Percentiles rank a stretch among this genome's conserved stretches.
These are phyloP conservation scores for Teleopsis dalmanni DNA, from an alignment of 1,140 invertebrate species.

Conservation along the genomic window DNA sequence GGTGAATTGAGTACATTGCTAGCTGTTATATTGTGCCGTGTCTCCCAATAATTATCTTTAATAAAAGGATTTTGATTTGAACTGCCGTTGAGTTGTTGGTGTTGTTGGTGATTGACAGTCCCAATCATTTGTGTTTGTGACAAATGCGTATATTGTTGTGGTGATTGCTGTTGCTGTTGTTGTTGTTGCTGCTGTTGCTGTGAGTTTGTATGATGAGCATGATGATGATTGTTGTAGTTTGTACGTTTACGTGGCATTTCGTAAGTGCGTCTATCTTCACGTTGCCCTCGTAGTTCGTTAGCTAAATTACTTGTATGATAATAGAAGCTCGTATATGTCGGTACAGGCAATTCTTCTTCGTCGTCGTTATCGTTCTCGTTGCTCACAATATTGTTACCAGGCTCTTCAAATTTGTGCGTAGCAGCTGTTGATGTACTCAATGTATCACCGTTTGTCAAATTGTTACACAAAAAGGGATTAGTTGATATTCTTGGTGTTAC, in stretches of 20 bases:
- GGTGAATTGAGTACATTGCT: not conserved
- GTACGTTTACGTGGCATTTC: slow-evolving; percentile 41
- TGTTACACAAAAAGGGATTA: slow-evolving; percentile 37
- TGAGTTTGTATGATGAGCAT: slow-evolving; percentile 11
- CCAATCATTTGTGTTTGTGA: too few species aligned
- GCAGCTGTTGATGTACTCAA: not conserved
- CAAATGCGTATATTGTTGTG: slow-evolving; percentile 14
- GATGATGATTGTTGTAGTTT: slow-evolving; percentile 5
- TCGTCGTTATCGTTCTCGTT: not conserved
- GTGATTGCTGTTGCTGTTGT: slow-evolving; percentile 14
- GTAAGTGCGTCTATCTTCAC: slow-evolving; percentile 49
- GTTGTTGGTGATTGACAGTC: slow-evolving; percentile 10
- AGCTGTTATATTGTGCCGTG: slow-evolving; percentile 12
- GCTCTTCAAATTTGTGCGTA: not conserved
- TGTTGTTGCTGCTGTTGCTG: slow-evolving; percentile 12
- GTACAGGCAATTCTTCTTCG: slow-evolving; percentile 13
- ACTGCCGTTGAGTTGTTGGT: not conserved
- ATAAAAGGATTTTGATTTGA: slow-evolving; percentile 37
- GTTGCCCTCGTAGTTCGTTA: slow-evolving; percentile 47
- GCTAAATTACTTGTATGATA: slow-evolving; percentile 21
- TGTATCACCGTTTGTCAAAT: slow-evolving; percentile 17
- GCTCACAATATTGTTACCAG: not conserved
- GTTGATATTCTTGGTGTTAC: slow-evolving; percentile 44
- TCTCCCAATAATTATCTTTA: slow-evolving; percentile 41
- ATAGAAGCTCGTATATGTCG: slow-evolving; percentile 30